Conservation (phyloP, 1,140 invertebrate genomes). For the Oreohelix idahoensis region DNA sequence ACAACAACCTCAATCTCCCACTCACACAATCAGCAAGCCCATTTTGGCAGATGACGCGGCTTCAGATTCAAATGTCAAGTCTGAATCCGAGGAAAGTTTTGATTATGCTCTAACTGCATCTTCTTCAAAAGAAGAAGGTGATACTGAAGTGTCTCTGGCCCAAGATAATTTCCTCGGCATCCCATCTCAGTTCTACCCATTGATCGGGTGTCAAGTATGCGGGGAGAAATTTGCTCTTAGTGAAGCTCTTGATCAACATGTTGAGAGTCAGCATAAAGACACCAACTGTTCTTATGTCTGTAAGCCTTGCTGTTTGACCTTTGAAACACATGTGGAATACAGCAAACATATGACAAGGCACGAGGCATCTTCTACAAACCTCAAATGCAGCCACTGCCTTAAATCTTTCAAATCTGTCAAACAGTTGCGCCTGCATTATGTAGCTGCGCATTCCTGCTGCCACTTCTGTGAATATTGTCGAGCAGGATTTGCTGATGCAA, state of each 20-base stretch:
- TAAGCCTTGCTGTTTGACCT: slow-evolving; percentile 23
- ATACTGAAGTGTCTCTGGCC: neutral
- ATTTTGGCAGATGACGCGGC: neutral
- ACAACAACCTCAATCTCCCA: slow-evolving; percentile 33
- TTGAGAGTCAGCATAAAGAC: slow-evolving; percentile 32
- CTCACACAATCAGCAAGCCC: neutral
- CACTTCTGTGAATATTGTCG: slow-evolving; percentile 47
- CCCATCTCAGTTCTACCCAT: slow-evolving; percentile 32
- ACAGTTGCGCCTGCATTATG: slow-evolving; percentile 44
- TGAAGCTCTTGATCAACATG: slow-evolving; percentile 36
- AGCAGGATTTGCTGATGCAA: slow-evolving; percentile 38
- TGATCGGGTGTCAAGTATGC: slow-evolving; percentile 43
- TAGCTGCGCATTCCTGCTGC: slow-evolving; percentile 42
- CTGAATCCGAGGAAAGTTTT: slow-evolving; percentile 34
- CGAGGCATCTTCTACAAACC: slow-evolving; percentile 26
- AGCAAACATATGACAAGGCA: slow-evolving; percentile 32
- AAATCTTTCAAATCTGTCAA: slow-evolving; percentile 46
- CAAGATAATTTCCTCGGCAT: slow-evolving; percentile 37
- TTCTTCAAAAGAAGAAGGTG: slow-evolving; percentile 11
- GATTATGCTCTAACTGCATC: slow-evolving; percentile 28
- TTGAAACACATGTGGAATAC: slow-evolving; percentile 28
- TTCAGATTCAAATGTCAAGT: slow-evolving; percentile 14
- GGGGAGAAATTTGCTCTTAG: slow-evolving; percentile 38
- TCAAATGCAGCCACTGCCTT: slow-evolving; percentile 45
- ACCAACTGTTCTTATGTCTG: slow-evolving; percentile 10